Conservation (phyloP, 1,140 invertebrate species). For the Apis laboriosa region DNA sequence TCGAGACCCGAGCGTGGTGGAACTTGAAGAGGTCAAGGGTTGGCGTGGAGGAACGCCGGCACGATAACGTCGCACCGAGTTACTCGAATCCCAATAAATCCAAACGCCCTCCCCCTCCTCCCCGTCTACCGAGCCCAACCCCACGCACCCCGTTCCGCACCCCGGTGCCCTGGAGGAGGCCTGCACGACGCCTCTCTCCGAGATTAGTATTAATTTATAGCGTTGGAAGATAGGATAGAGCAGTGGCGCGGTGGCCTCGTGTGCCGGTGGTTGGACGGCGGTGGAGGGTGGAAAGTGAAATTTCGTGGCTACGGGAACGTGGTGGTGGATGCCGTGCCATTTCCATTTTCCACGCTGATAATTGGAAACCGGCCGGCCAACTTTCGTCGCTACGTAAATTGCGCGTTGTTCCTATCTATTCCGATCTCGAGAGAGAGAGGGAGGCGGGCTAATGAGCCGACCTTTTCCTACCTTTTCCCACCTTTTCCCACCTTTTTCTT, state of each 20-base stretch:
- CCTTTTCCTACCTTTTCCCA: background rate
- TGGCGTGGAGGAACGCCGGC: slow-evolving; percentile 29
- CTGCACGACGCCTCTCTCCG: slow-evolving; percentile 52
- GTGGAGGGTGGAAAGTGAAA: slow-evolving; percentile 65
- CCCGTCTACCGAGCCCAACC: slow-evolving; percentile 29
- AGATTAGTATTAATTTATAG: slow-evolving; percentile 73
- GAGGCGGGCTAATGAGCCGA: slow-evolving; percentile 15
- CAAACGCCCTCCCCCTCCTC: slow-evolving; percentile 20
- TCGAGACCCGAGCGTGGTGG: background rate
- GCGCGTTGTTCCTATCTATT: slow-evolving; percentile 12
- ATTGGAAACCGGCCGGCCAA: slow-evolving; percentile 60
- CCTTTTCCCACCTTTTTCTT: background rate
- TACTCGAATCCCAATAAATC: slow-evolving; percentile 70
- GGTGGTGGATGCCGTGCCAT: slow-evolving; percentile 40
- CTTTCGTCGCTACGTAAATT: slow-evolving; percentile 54
- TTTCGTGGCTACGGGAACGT: slow-evolving; percentile 53
- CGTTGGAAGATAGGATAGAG: slow-evolving; percentile 63
- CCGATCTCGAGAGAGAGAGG: slow-evolving; percentile 9
- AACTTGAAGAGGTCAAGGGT: slow-evolving; percentile 52
- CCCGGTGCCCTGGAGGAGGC: slow-evolving; percentile 44
- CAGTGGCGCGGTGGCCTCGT: background rate
- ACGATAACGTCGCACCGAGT: slow-evolving; percentile 65
- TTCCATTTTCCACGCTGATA: slow-evolving; percentile 65
- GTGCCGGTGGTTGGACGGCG: slow-evolving; percentile 2
- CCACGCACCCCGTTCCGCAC: slow-evolving; percentile 20